A percentile compares a stretch with the other conserved stretches of the same genome.
Evolutionary conservation across 2,113 vertebrate genomes (phyloP).

Genomic region (Lota lota): DNA sequence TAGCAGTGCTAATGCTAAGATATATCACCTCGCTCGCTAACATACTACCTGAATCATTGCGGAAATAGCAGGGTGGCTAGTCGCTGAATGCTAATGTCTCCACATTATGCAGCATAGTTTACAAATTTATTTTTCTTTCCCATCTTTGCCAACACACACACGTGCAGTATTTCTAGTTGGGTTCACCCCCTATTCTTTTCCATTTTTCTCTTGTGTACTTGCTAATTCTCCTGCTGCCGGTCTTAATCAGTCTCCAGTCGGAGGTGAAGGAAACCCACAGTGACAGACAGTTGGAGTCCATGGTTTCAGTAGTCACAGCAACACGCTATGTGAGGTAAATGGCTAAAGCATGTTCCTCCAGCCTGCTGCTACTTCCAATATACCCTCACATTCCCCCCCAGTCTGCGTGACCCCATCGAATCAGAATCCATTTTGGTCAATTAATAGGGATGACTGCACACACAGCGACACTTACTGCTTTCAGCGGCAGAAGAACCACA

Average conservation of each 20-base stretch:
- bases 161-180: not conserved
- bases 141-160: no score
- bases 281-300: no score
- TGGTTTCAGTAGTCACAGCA: not conserved
- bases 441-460: slow-evolving; percentile 33
- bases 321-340: not conserved
- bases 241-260: not conserved
- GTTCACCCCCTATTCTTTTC: slow-evolving; percentile 4
- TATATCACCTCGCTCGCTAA: slow-evolving; percentile 45
- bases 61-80: slow-evolving; percentile 42
- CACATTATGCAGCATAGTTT: slow-evolving; percentile 51
- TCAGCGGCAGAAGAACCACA: no score
- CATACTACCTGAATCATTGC: slow-evolving; percentile 58
- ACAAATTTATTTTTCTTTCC: slow-evolving; percentile 38
- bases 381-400: slow-evolving; percentile 25
- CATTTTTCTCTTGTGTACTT: slow-evolving; percentile 3
- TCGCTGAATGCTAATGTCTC: slow-evolving; percentile 61
- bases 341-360: not conserved
- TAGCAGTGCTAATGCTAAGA: slow-evolving; percentile 31
- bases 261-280: no score
- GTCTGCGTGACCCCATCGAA: no score
- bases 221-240: not conserved
- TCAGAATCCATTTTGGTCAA: slow-evolving; percentile 3
- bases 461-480: slow-evolving; percentile 1
- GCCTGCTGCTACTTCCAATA: slow-evolving; percentile 12